These are phyloP conservation scores for Acleris laterana DNA, from an alignment of 2,888 invertebrate species.

Conservation along the genomic window DNA sequence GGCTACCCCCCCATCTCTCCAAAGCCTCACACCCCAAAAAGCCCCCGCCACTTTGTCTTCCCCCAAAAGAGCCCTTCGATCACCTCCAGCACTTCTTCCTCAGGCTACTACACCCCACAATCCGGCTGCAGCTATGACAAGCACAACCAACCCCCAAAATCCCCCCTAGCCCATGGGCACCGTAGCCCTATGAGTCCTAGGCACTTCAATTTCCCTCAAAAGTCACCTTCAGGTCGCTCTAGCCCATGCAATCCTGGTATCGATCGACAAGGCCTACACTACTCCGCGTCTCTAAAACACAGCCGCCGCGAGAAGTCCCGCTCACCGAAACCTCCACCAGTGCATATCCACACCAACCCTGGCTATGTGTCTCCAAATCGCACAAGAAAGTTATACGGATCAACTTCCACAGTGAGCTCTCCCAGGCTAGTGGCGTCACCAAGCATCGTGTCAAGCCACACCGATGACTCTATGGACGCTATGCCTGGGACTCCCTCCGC, in stretches of 20 bases:
- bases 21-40: constrained; percentile 81
- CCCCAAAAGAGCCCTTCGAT: constrained; percentile 82
- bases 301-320: constrained; percentile 72
- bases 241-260: constrained; percentile 65
- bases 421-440: constrained; percentile 74
- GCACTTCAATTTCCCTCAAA: constrained; percentile 84
- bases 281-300: constrained; percentile 75
- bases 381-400: constrained; percentile 71
- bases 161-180: constrained; percentile 82
- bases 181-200: constrained; percentile 85
- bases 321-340: constrained; percentile 80
- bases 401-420: constrained; percentile 76
- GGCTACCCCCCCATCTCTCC: constrained; percentile 84
- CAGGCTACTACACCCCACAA: constrained; percentile 83
- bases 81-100: constrained; percentile 80
- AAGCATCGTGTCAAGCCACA: constrained; percentile 79
- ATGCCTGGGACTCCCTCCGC: constrained; percentile 75
- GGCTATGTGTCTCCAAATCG: constrained; percentile 84
- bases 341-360: constrained; percentile 86
- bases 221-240: constrained; percentile 73
- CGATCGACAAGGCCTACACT: constrained; percentile 67
- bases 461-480: constrained; percentile 74
- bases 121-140: constrained; percentile 80
- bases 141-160: constrained; percentile 74
- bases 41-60: constrained; percentile 83